phyloP scores from a whole-genome alignment of 2,797 vertebrate species.

The Eremophila alpestris region DNA sequence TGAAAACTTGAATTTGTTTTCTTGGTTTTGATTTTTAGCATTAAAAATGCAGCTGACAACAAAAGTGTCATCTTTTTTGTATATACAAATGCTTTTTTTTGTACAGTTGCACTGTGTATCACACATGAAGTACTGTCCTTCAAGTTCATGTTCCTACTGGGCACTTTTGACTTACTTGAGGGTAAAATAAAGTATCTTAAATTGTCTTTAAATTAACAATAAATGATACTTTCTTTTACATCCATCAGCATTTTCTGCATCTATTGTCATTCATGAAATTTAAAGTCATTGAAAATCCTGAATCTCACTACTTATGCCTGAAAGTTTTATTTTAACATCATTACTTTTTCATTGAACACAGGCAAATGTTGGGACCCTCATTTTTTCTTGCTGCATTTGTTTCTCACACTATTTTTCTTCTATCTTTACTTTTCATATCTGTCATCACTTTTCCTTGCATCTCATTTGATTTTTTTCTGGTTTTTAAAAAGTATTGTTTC shows the following conservation, averaged over 20 bases:
- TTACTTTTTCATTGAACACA: background rate
- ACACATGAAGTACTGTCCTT: background rate
- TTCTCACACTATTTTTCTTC: background rate
- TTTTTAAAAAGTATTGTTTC: background rate
- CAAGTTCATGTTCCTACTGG: background rate
- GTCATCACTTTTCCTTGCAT: background rate
- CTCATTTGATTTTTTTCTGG: background rate
- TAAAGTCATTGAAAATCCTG: background rate
- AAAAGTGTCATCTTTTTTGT: background rate
- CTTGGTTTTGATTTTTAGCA: background rate
- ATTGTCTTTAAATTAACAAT: background rate
- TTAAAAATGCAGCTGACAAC: background rate
- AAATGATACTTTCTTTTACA: background rate
- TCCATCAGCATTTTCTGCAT: background rate
- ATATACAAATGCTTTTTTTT: background rate
- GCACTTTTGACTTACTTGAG: background rate
- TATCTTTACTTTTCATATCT: background rate
- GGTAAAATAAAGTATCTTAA: background rate
- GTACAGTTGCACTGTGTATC: background rate
- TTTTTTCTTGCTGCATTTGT: background rate
- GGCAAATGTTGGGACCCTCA: background rate
- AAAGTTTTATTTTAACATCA: background rate
- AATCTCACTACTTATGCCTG: background rate
- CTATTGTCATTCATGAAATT: background rate
- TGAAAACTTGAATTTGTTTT: background rate